Base-by-base conservation (phyloP, 2,888 invertebrate genomes). In the Amphipoea oculea region DNA sequence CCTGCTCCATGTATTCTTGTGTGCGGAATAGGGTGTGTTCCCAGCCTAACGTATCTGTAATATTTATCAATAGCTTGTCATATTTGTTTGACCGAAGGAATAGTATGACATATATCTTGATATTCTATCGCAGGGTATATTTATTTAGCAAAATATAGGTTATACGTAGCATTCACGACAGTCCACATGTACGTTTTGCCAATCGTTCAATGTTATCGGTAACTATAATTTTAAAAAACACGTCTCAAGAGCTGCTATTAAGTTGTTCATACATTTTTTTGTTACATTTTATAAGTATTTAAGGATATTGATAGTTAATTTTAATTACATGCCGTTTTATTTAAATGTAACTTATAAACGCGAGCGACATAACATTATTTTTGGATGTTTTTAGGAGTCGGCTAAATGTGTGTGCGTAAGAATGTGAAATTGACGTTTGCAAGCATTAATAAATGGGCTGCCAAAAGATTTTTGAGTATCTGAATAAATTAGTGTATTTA, bases 401-500 rank as follows among this genome's bases (percentile, higher is more conserved):
- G 42, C 5, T n/a, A 17, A 63, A 71, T 67, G 36, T 57, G 29
- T 72, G 20, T n/a, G 40, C 42, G 7, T 65, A 72, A 60, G 36
- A 74, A 67, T 48, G 9, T n/a, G 54, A 69, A 73, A 62, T 69
- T 69, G 29, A 57, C 42, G 45, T 54, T 85, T 67, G 20, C 23
- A 54, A 51, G 12, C 42, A 7, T 54, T n/a, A 67, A 57, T 85
- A 60, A 63, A 73, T 20, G 73, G n/a, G 42, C 14, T 76, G 73
- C 67, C 54, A 67, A 82, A 60, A 79, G 17, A 29, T 68, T 73
- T 70, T 68, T 65, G 36, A 63, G 14, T 45, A 74, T 72, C 71
- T 51, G 71, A 63, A 80, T 71, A 80, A 79, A 80, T 80, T 79
- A 80, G 80, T 69, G 72, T 74, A 70, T 81, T 88, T 85, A 73